Evolutionary conservation across 2,888 invertebrate genomes (phyloP), one percentile per base, ranked within the genome.

Genomic region (Hypsopygia costalis): DNA sequence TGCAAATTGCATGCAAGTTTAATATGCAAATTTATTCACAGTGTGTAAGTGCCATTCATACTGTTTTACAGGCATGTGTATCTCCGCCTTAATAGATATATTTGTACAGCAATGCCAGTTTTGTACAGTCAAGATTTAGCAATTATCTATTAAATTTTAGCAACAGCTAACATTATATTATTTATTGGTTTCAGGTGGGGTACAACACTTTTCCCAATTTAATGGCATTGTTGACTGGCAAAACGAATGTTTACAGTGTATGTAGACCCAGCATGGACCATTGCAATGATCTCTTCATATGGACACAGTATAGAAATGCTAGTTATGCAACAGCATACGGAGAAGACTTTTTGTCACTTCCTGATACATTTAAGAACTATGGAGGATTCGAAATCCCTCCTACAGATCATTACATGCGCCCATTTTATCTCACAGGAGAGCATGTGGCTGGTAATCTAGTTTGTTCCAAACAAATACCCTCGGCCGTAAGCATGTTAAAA

Each of bases 151-250:
- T 16, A 16, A 4, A 16, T 16, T 16, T 16, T 4, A 3, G 4
- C 16, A 16, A 3, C 16, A 16, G 16, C 16, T 16, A 16, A 16
- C 16, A 16, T 10, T 27, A 31, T 40, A 31, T 44, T 32, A 34
- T 20, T 22, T 30, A 1, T 9, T 5, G 16, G 6, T 40, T 42
- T 40, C 8, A 42, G 42, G 16, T 43, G 7, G 43, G 40, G 1
- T 40, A 97, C 63, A 97, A 97, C 62, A 97, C 97, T 0, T 96
- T 95, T 64, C 96, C 97, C 0, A 98, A 98, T 75, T 76, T 97
- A 34, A 94, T 97, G 91, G 95, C 97, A 0, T 88, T 95, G 31
- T 81, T 95, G 8, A 92, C 94, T 0, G 97, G 97, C 0, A 87
- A 91, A 48, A 91, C 90, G 36, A 56, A 71, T 1, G 66, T 85